Evolutionary conservation across 2,888 invertebrate species (phyloP).

Genomic region (Caprella mutica): DNA sequence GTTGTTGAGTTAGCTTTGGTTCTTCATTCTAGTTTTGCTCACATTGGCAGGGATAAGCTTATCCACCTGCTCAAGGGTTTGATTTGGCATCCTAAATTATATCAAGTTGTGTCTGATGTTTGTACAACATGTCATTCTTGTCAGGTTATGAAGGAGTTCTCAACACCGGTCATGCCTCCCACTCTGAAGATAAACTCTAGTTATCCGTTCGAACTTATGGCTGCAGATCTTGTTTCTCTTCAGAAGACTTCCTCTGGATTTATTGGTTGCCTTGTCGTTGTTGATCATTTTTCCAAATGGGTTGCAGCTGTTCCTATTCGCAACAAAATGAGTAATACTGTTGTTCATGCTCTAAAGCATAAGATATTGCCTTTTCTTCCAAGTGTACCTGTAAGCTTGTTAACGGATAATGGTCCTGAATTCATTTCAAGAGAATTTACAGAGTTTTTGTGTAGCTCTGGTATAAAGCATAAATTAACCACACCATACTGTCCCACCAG

Average conservation of each 20-base stretch:
- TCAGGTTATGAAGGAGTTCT: not conserved
- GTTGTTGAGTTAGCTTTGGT: not conserved
- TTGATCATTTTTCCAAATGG: not conserved
- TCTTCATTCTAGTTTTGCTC: not conserved
- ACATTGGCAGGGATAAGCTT: not conserved
- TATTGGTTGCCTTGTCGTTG: not conserved
- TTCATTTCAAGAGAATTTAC: not conserved
- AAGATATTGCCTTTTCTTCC: not conserved
- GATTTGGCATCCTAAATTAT: not conserved
- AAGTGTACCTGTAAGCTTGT: not conserved
- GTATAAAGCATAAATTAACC: not conserved
- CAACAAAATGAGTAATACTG: not conserved
- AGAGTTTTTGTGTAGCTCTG: not conserved
- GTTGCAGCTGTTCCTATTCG: not conserved
- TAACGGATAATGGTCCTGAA: not conserved
- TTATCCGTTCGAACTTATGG: not conserved
- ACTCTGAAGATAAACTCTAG: not conserved
- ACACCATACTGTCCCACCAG: constrained; percentile 1
- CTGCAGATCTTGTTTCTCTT: not conserved
- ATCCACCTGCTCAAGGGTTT: not conserved
- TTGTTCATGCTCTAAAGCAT: not conserved
- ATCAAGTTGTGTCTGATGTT: not conserved
- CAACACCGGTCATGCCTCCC: not conserved
- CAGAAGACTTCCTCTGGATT: not conserved
- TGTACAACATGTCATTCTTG: not conserved